Evolutionary conservation across 2,888 invertebrate species (phyloP), one percentile per base, ranked within the genome.

Genomic region (Tenthredo distinguenda): DNA sequence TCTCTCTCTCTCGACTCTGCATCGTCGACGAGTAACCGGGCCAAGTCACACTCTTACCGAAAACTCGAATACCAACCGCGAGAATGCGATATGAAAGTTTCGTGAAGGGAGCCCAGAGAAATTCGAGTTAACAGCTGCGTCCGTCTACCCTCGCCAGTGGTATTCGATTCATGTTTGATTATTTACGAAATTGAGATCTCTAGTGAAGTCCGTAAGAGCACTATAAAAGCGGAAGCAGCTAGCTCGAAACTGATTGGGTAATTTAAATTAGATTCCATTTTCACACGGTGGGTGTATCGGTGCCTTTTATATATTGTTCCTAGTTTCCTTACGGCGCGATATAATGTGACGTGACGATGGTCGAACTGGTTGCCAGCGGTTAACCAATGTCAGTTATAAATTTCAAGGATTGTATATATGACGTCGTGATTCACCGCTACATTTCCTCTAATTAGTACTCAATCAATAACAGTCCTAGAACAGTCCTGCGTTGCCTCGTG

Each of bases 11-110:
- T 77, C 77, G 47, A 15, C 50, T 34, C 40, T 77, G 76, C 31
- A 76, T 71, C 10, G 37, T 40, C 58, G 81, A 55, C 7, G 62
- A n/a, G n/a, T 55, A 81, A 83, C 50, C 83, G 68, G 50, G 83
- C 68, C 83, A 68, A 26, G 83, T 50, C 83, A 31, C 47, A 68
- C 83, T 83, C 83, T 71, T 83, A 83, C 83, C 83, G 21, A 83
- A 83, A 83, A 50, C 71, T 83, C 37, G 65, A 83, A 83, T 83
- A 71, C 47, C 62, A 31, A 74, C 40, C 88, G 83, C 85, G 86
- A 82, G 88, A 88, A 89, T 87, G 88, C 88, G 89, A 89, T 90
- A 89, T 90, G 90, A 90, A 90, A 90, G 90, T 90, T 89, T 88
- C 87, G 88, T 86, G 90, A 89, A 88, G 90, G 89, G 89, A 90